Percentiles rank a stretch among this genome's conserved stretches.
Evolutionary conservation across 2,797 vertebrate genomes (phyloP).

Genomic region (Acanthopagrus latus): DNA sequence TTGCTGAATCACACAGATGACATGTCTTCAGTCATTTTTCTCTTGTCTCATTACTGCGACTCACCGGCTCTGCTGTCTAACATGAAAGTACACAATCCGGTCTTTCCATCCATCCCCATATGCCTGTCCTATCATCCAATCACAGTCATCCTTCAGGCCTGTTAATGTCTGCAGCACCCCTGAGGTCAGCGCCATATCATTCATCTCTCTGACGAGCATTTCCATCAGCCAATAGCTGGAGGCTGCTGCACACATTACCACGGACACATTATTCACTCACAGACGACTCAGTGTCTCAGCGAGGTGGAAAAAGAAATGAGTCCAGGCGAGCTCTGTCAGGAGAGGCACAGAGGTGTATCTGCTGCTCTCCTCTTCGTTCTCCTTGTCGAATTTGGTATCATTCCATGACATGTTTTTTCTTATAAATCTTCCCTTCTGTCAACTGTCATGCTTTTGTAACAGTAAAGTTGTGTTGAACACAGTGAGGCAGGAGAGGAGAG

Average conservation of each 20-base stretch:
- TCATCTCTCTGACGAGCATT: slow-evolving; percentile 29
- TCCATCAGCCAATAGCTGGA: slow-evolving; percentile 51
- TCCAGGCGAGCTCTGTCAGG: neutral
- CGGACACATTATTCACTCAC: slow-evolving; percentile 48
- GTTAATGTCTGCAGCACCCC: slow-evolving; percentile 34
- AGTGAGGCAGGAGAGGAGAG: neutral
- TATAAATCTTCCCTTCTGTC: neutral
- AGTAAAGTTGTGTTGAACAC: neutral
- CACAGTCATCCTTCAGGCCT: slow-evolving; percentile 29
- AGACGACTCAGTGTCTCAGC: neutral
- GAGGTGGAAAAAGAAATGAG: neutral
- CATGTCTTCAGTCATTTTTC: neutral
- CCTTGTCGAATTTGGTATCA: neutral
- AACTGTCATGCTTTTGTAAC: neutral
- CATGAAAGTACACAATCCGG: neutral
- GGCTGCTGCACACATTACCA: slow-evolving; percentile 25
- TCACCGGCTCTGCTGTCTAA: slow-evolving; percentile 11
- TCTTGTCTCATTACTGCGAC: slow-evolving; percentile 12
- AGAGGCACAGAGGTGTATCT: neutral
- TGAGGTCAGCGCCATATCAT: slow-evolving; percentile 6
- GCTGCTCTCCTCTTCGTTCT: neutral
- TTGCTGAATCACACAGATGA: slow-evolving; percentile 8
- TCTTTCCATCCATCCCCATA: neutral
- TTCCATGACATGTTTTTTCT: too few species aligned
- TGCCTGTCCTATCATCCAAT: slow-evolving; percentile 20